Conservation (phyloP, 2,797 vertebrate genomes). For the Loriculus beryllinus region DNA sequence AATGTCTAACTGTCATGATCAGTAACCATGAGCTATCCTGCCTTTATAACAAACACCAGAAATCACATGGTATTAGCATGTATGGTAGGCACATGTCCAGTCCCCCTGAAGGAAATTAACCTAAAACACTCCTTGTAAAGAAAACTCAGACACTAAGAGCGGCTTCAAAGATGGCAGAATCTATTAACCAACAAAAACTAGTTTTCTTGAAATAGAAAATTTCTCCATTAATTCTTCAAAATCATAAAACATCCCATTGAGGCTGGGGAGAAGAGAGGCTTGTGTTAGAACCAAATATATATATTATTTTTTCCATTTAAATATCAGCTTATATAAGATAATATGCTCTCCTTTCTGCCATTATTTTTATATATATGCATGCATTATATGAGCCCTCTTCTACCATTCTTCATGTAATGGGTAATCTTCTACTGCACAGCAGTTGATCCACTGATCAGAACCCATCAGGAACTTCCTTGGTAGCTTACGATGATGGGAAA, state of each 20-base stretch:
- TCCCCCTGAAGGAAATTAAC: background rate
- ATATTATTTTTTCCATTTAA: background rate
- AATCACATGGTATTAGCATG: background rate
- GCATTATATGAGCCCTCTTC: accelerated
- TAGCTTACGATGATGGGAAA: accelerated
- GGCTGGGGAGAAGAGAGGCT: background rate
- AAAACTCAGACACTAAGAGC: background rate
- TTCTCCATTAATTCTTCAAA: background rate
- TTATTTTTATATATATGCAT: accelerated
- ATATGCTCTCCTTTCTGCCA: background rate
- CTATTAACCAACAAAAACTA: background rate
- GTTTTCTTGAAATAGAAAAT: background rate
- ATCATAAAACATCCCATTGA: accelerated
- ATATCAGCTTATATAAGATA: background rate
- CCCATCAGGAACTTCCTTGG: background rate
- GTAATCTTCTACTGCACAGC: background rate
- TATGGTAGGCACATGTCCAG: accelerated
- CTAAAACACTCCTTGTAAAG: background rate
- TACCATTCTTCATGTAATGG: too few relatives aligned
- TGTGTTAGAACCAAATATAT: background rate
- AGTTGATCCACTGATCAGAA: background rate
- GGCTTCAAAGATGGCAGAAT: background rate
- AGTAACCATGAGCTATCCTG: background rate
- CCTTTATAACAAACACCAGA: background rate
- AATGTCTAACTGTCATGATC: background rate